Evolutionary conservation across 2,113 vertebrate species (phyloP), one percentile per base, ranked within the genome.

Genomic region (Misgurnus mizolepis): DNA sequence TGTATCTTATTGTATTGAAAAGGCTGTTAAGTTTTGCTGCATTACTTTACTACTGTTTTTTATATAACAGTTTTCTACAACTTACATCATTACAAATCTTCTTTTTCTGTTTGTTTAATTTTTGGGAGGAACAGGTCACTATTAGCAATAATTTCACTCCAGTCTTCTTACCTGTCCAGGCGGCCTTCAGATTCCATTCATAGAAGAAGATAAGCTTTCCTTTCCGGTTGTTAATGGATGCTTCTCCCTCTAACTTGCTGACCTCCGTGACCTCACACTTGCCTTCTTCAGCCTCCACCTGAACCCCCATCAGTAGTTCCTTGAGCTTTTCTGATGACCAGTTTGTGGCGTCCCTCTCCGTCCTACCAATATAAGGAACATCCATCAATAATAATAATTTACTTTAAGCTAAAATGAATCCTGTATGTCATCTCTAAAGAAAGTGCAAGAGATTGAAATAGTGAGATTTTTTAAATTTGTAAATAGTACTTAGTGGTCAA

Each of bases 181-280:
- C 90, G 7, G 98, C 90, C 83, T 95, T 96, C 85, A 99, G 86
- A 78, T 85, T 94, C 97, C 98, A 99, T 80, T 99, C 98, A 0
- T 99, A 99, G 80, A 99, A 99, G 89, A 98, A 98, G 78, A 99
- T 99, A 14, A 99, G 95, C 80, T 99, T 99, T 73, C 97, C 98
- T 90, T 99, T 99, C 79, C 98, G 96, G 80, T 99, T 99, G 89
- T 99, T 99, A 81, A 98, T 98, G 8, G 97, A 98, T 0, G 98
- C 97, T 78, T 99, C 98, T 79, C 98, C 97, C 27, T 99, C 97
- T 81, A 95, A 68, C 65, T 95, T 96, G 87, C 90, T 94, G 83
- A 99, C 95, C 82, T 99, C 98, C 0, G 97, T 97, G 88, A 99
- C 94, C 84, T 98, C 95, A 34, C 97, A 98, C 0, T 66, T 87